Evolutionary conservation across 1,140 invertebrate genomes (phyloP), one percentile per base, ranked within the genome.

Genomic region (Seison nebaliae): DNA sequence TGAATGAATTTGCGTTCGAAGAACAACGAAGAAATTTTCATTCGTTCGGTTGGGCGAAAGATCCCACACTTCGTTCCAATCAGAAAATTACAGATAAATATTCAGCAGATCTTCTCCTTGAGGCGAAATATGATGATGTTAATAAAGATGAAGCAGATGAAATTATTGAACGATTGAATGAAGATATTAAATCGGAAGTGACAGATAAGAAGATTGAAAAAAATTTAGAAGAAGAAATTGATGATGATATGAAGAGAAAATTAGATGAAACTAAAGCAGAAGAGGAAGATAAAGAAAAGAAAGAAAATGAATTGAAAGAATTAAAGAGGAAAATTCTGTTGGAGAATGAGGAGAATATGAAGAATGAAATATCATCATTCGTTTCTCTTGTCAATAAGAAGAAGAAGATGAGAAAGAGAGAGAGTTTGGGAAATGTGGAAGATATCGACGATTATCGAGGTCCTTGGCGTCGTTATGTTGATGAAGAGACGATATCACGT

Each of bases 1-100:
- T 98, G 19, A 91, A 73, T 61, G 76, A 80, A 48, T 96, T 94
- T 60, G 76, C 93, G 47, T 98, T 98, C 69, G 88, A 98, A 60
- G 84, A 79, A 54, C 84, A 98, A 52, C 66, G 88, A 44, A 65
- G 81, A 51, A 94, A 83, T 8, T 98, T 96, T 44, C 50, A 61
- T 20, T 80, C 76, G 51, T 88, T 76, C 62, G 80, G 71, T 72
- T 58, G 51, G 52, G 46, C 17, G 36, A 20, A 29, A 43, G 33
- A 36, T 35, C 36, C 34, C 5, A 36, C 26, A 21, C 23, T 31
- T 28, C 8, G 30, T 23, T 15, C 39, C 11, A 23, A 42, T 23
- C 23, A 43, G 22, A 22, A 32, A 23, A n/a, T 43, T 35, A 30
- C 28, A 14, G 26, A 38, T 19, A 9, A 14, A 34, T 8, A 35